A percentile compares a stretch with the other conserved stretches of the same genome.
Evolutionary conservation across 2,797 vertebrate species (phyloP).

Genomic region (Acrossocheilus fasciatus): DNA sequence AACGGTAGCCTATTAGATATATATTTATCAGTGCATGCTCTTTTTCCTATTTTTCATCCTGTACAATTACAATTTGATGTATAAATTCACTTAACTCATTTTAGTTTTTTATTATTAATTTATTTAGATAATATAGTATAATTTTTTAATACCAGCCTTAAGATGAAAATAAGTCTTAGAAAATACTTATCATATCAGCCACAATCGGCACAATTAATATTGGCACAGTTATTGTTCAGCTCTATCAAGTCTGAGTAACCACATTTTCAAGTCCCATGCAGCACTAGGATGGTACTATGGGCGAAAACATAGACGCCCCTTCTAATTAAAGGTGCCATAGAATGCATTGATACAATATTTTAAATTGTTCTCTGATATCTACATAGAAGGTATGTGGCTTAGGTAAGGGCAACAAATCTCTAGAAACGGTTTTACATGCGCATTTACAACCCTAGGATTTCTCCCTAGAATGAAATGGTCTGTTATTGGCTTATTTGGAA

Average conservation of each 20-base stretch:
- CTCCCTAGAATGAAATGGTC: too few species aligned
- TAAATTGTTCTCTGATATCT: too few species aligned
- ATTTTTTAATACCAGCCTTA: not conserved
- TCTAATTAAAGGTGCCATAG: too few species aligned
- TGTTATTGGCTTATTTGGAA: too few species aligned
- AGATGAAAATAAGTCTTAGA: not conserved
- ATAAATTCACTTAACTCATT: not conserved
- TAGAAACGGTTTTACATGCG: too few species aligned
- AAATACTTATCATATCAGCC: not conserved
- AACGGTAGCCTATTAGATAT: not conserved
- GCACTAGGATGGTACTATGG: constrained; percentile 55
- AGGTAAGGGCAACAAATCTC: too few species aligned
- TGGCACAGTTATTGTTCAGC: not conserved
- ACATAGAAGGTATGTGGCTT: too few species aligned
- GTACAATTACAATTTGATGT: not conserved
- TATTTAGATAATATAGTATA: not conserved
- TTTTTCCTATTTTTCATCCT: not conserved
- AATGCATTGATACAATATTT: too few species aligned
- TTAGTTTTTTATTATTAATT: not conserved
- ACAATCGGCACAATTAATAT: not conserved
- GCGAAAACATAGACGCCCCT: constrained; percentile 60
- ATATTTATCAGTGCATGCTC: not conserved
- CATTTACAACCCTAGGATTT: too few species aligned
- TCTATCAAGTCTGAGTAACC: not conserved
- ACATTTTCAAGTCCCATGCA: not conserved